Evolutionary conservation across 1,140 invertebrate species (phyloP), one percentile per base, ranked within the genome.

Genomic region (Lordiphosa clarofinis): DNA sequence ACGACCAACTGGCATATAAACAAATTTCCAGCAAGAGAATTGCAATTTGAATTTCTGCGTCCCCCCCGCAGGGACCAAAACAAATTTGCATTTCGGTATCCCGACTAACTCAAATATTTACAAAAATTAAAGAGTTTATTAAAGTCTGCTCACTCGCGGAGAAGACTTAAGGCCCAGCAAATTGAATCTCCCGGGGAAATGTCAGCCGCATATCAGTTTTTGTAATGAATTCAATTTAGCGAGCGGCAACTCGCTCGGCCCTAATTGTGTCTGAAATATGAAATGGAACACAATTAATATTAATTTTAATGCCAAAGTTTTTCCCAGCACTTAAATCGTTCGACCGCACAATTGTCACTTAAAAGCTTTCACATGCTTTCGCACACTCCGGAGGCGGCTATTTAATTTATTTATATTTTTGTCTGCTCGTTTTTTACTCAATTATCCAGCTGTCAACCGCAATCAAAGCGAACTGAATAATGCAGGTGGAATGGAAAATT

Each of bases 291-390:
- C 76, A 73, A 82, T 82, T 82, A 82, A 82, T 82, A 84, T 73
- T 82, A 69, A 82, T 82, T 84, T 76, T 36, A 82, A 82, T 79
- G 68, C 61, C 47, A 79, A 79, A 79, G 60, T 71, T 79, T 69
- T 49, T 37, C 46, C 46, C 28, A 31, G 61, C 50, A 58, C 52
- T 70, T 73, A 48, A 72, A 37, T 43, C 49, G 33, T 31, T 31
- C 28, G 31, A 15, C 70, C 59, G 81, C 67, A 73, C 74, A 81
- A 66, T 82, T 82, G 78, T 82, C 76, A 82, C 78, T 82, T 84
- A 76, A 82, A 82, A 82, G 78, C 76, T 69, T 84, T 82, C 73
- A 64, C 78, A 69, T 82, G 76, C 78, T 82, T 42, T 57, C 52
- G 10, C 15, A 31, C 2, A 31, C 2, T 8, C 28, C 28, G 28